These are phyloP conservation scores for Aplodontia rufa DNA, from an alignment of 2,113 vertebrate genomes.

Conservation along the genomic window DNA sequence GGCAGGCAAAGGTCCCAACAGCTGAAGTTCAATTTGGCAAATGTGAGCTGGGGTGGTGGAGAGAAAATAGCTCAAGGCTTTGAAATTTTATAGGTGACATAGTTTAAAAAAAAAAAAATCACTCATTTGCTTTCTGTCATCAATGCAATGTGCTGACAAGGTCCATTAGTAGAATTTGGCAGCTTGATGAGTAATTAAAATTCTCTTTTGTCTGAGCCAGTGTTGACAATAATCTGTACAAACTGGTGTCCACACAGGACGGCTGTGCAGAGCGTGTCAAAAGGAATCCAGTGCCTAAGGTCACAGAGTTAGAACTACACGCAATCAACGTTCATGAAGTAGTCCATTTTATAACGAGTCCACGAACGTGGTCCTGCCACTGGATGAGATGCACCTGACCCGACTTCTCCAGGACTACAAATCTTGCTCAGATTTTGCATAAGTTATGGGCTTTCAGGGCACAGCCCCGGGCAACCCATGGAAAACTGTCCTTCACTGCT, in stretches of 20 bases:
- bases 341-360: neutral
- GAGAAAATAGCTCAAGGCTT: neutral
- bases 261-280: neutral
- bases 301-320: neutral
- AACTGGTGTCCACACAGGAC: neutral
- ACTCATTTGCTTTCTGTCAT: neutral
- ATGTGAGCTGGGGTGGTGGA: neutral
- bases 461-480: neutral
- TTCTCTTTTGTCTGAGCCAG: neutral
- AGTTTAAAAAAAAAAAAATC: neutral
- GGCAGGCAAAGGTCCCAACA: neutral
- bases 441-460: neutral
- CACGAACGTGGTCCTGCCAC: neutral
- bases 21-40: neutral
- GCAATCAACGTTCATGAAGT: neutral
- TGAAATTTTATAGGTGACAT: neutral
- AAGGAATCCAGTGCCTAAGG: neutral
- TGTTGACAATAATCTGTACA: neutral
- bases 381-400: neutral
- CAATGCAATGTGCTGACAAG: neutral
- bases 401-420: neutral
- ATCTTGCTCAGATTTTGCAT: neutral
- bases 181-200: slow-evolving; percentile 43
- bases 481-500: neutral
- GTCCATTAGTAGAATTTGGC: slow-evolving; percentile 16